Evolutionary conservation across 23 tunicate species (phyloP), one percentile per base, ranked within the genome.

Genomic region (Trididemnum nubilum): DNA sequence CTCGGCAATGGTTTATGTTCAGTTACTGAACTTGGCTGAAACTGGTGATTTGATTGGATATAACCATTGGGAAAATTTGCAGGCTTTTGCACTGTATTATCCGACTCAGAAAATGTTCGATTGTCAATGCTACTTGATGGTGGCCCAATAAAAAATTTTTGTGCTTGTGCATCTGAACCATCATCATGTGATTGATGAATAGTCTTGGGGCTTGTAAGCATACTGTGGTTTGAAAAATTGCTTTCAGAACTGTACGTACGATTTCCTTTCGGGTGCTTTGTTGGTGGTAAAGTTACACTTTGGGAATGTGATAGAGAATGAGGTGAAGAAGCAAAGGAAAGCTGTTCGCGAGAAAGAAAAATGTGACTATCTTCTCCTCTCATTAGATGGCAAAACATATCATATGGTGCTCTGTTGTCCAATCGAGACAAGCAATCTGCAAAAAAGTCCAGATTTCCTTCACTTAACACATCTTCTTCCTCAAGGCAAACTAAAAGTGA

Each of bases 381-480:
- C 2, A 64, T 71, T 25, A 86, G 64, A 18, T 76, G 73, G 34
- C 5, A 38, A 36, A 82, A 58, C 2, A 37, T 82, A 23, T 71
- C 22, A 21, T 71, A 77, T 2, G 85, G 91, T 3, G 22, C 35
- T 71, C 81, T 81, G 36, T 81, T 86, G 44, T 80, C 85, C 33
- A 86, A 81, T 0, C 32, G 78, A 0, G 29, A 31, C 49, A 86
- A 63, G 37, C 61, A 69, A 1, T 71, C 36, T 22, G 64, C 12
- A 9, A 86, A 59, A 72, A 80, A 86, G 28, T 86, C 63, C 35
- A 86, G 51, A 33, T 81, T 81, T 52, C 51, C 91, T 19, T 86
- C 91, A 28, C 51, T 71, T 29, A 86, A 15, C 21, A 71, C n/a
- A 72, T 86, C 91, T 72, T 86, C 91, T 72, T 86, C 91, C 32